Conservation (phyloP, 2,888 invertebrate genomes). For the Trypoxylon attenuatum region DNA sequence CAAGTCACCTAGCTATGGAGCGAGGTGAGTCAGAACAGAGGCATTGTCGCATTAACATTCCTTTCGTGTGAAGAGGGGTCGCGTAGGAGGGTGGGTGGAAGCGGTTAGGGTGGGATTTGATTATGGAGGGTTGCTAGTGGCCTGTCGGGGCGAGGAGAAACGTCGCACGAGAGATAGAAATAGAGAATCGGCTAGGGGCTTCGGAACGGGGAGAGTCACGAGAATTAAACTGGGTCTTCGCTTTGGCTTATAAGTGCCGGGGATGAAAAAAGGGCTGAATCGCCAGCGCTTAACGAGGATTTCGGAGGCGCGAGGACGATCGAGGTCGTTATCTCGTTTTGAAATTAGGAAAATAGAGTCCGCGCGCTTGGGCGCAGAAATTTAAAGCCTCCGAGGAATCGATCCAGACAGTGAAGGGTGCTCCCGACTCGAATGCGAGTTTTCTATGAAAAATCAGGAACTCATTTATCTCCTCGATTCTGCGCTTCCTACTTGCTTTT, state of each 20-base stretch:
- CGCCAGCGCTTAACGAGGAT: constrained; percentile 38
- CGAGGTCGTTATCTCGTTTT: neutral
- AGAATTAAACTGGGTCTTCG: constrained; percentile 57
- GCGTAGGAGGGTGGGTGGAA: constrained; percentile 48
- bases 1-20: constrained; percentile 40
- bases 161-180: constrained; percentile 29
- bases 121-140: constrained; percentile 69
- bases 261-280: constrained; percentile 30
- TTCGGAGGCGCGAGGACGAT: constrained; percentile 11
- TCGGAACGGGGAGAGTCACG: constrained; percentile 21
- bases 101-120: constrained; percentile 73
- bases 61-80: constrained; percentile 73
- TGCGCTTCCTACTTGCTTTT: neutral
- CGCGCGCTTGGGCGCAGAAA: neutral
- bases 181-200: constrained; percentile 28
- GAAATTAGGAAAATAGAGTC: constrained; percentile 1
- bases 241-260: constrained; percentile 40
- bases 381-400: neutral
- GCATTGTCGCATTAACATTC: constrained; percentile 74
- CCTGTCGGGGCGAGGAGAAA: constrained; percentile 28
- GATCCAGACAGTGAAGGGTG: neutral
- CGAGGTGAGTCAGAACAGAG: constrained; percentile 69
- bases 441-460: neutral
- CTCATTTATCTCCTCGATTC: neutral
- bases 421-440: neutral